Base-by-base conservation (phyloP, 2,888 invertebrate genomes). In the Drosophila setosimentum region DNA sequence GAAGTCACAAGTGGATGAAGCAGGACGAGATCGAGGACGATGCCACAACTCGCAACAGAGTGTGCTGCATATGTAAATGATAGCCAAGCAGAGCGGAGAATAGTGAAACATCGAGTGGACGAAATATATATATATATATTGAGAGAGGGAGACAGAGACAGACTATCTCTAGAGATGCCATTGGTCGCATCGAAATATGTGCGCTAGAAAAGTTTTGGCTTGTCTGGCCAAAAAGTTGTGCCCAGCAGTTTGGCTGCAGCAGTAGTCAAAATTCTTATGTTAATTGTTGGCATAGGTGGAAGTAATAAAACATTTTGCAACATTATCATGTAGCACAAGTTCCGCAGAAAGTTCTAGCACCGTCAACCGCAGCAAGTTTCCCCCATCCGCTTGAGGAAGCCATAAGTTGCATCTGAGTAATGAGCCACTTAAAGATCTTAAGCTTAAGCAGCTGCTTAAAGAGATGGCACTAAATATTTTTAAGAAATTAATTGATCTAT, bases 221-320 rank as follows among this genome's bases (percentile, higher is more conserved):
- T 75, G 85, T 82, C 82, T 78, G 78, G 72, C 54, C 57, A 16
- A 75, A 83, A 83, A 74, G 33, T 48, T 83, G 77, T 67, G 57
- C 45, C 64, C 60, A n/a, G 60, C 74, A 42, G 55, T 72, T 65
- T 40, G 65, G 42, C 53, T 71, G 49, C 27, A 60, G 60, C 61
- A 63, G 37, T 64, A 59, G 72, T 60, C 68, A 66, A 79, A 73
- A 86, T 86, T 87, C 81, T 79, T 85, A 85, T 87, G 87, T 75
- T 87, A 86, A 86, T 86, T 86, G 87, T 83, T 85, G 77, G 79
- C 85, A 87, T 86, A 85, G 81, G 85, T 86, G 85, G 87, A 86
- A 85, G 87, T 87, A 87, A 85, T 86, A 87, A 85, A 86, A 86
- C 85, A 83, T 85, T 73, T 79, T 76, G 73, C 68, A 85, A 83